Evolutionary conservation across 2,797 vertebrate genomes (phyloP), one percentile per base, ranked within the genome.

Genomic region (Melanotaenia parkinsoni): DNA sequence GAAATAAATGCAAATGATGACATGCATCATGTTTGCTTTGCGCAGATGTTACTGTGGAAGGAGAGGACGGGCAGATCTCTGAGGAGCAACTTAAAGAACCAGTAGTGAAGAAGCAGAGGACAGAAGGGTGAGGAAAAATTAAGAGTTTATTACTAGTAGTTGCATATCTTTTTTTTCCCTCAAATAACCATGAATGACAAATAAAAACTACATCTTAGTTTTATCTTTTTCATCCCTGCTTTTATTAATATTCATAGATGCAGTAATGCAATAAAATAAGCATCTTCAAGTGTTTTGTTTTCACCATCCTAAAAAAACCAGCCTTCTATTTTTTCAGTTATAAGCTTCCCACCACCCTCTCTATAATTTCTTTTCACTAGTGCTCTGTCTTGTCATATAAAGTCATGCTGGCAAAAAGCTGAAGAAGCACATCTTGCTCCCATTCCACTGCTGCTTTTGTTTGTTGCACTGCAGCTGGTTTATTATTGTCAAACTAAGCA

Each of bases 81-180:
- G 90, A 90, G n/a, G 91, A 90, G 30, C 81, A 80, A 51, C 37
- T 70, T 6, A 91, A 92, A 54, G 94, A 92, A 63, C 94, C 95
- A 56, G 82, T 43, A 7, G 57, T 85, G 26, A 95, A 95, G 77
- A 95, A 91, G 76, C 85, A 66, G 47, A 93, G 60, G 79, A 93
- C 87, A 20, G 91, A 94, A 4, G 85, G 80, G 94, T 95, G 78
- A 0, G 58, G 2, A 50, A 58, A 68, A 24, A 0, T 0, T 24
- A 58, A 16, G 33, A 26, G 38, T n/a, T 50, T 40, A 30, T 58
- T 45, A 9, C 9, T 13, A 10, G 0, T 58, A 32, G 26, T 47
- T 63, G 40, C 40, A 18, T 6, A 18, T 16, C 40, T 28, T 16
- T 5, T 20, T 20, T 47, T 20, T 11, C 0, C 8, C 7, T 47